Evolutionary conservation across 2,797 vertebrate genomes (phyloP).

Genomic region (Chloroceryle amazona): DNA sequence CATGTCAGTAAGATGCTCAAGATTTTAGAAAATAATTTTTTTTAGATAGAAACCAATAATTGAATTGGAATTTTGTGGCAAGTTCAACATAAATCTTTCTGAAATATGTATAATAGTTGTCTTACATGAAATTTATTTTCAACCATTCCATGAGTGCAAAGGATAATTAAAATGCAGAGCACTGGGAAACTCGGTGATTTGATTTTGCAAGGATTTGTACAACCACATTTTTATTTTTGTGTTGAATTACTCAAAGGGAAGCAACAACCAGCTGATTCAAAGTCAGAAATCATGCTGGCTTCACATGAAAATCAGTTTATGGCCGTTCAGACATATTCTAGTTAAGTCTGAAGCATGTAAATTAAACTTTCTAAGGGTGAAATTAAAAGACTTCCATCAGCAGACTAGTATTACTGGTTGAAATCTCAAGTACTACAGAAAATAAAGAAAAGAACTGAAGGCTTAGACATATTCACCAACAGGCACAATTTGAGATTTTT

Average conservation of each 20-base stretch:
- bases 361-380: background rate
- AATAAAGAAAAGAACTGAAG: slow-evolving; percentile 2
- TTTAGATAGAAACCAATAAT: background rate
- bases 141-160: background rate
- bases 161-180: slow-evolving; percentile 25
- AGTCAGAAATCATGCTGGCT: slow-evolving; percentile 16
- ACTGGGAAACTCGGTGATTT: slow-evolving; percentile 33
- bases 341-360: background rate
- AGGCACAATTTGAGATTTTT: slow-evolving; percentile 46
- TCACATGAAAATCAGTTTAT: background rate
- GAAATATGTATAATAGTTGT: background rate
- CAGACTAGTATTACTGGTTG: background rate
- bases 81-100: background rate
- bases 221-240: slow-evolving; percentile 21
- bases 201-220: slow-evolving; percentile 27
- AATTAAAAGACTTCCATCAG: slow-evolving; percentile 6
- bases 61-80: background rate
- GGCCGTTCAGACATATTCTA: background rate
- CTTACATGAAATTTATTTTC: slow-evolving; percentile 29
- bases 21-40: background rate
- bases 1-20: background rate
- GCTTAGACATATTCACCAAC: background rate
- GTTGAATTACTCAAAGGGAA: slow-evolving; percentile 27
- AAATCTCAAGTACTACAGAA: slow-evolving; percentile 14
- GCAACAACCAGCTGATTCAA: slow-evolving; percentile 16